phyloP scores from a whole-genome alignment of 2,888 invertebrate genomes.

The Aspidiotus rigidus region DNA sequence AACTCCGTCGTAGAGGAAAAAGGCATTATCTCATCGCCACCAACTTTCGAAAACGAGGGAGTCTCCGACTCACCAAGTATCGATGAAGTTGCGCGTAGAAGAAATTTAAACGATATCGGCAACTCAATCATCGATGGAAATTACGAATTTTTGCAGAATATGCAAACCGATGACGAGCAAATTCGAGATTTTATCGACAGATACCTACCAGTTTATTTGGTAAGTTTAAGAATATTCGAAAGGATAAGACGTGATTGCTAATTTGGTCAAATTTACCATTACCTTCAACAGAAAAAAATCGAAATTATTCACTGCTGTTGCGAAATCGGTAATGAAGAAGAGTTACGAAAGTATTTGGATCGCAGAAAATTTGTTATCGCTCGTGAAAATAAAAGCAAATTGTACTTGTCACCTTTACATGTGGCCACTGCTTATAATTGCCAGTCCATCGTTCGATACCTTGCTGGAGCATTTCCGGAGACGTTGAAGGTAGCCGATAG shows the following conservation, averaged over 20 bases:
- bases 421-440: conserved; percentile 77
- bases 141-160: conserved; percentile 64
- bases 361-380: conserved; percentile 85
- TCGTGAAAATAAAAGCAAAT: conserved; percentile 69
- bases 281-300: conserved; percentile 65
- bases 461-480: conserved; percentile 67
- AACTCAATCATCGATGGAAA: conserved; percentile 80
- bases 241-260: too few species aligned
- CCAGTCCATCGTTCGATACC: conserved; percentile 61
- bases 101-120: conserved; percentile 72
- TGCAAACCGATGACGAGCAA: conserved; percentile 62
- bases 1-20: too few species aligned
- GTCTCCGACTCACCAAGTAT: too few species aligned
- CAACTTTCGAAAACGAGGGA: too few species aligned
- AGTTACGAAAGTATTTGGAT: conserved; percentile 75
- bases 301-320: conserved; percentile 78
- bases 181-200: conserved; percentile 71
- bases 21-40: too few species aligned
- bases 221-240: conserved; percentile 43
- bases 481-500: conserved; percentile 69
- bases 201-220: conserved; percentile 80
- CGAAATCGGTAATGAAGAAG: conserved; percentile 70
- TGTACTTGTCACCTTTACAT: conserved; percentile 77
- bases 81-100: conserved; percentile 13
- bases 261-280: not conserved